These are phyloP conservation scores for Sabellastarte sp. DNA, from an alignment of 2,888 invertebrate genomes.

Conservation along the genomic window DNA sequence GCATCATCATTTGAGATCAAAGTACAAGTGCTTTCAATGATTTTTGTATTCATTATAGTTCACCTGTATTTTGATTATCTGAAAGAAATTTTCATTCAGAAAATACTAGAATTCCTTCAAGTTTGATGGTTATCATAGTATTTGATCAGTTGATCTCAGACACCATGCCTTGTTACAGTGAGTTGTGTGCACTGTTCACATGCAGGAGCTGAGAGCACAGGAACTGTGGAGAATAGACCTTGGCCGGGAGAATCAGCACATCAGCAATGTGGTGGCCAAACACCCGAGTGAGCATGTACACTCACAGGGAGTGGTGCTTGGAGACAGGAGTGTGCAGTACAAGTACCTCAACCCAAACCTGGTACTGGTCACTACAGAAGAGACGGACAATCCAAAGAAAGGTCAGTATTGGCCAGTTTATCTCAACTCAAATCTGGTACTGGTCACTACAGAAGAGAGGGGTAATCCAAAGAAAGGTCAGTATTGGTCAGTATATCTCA, in stretches of 20 bases:
- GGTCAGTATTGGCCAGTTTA: too few species aligned
- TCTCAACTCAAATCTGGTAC: slow-evolving; percentile 91
- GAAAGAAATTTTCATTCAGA: too few species aligned
- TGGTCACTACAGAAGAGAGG: slow-evolving; percentile 24
- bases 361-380: slow-evolving; percentile 60
- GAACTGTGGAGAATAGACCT: slow-evolving; percentile 76
- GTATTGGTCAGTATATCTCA: too few species aligned
- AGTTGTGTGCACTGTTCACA: too few species aligned
- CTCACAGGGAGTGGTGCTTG: slow-evolving; percentile 90
- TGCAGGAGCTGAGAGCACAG: slow-evolving; percentile 64
- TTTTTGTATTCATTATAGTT: too few species aligned
- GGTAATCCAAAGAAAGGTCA: slow-evolving; percentile 2
- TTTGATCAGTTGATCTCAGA: too few species aligned
- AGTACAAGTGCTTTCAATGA: too few species aligned
- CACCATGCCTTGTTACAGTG: too few species aligned
- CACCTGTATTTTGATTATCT: too few species aligned
- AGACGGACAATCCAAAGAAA: slow-evolving; percentile 1
- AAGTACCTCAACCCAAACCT: slow-evolving; percentile 98
- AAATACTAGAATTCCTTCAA: too few species aligned
- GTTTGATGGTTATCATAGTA: too few species aligned
- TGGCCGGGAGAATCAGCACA: slow-evolving; percentile 65
- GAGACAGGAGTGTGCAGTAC: slow-evolving; percentile 94
- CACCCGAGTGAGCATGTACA: slow-evolving; percentile 68
- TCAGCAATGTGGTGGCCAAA: slow-evolving; percentile 55
- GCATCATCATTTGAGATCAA: too few species aligned